Conservation (phyloP, 2,888 invertebrate genomes). For the Steromphala cineraria region DNA sequence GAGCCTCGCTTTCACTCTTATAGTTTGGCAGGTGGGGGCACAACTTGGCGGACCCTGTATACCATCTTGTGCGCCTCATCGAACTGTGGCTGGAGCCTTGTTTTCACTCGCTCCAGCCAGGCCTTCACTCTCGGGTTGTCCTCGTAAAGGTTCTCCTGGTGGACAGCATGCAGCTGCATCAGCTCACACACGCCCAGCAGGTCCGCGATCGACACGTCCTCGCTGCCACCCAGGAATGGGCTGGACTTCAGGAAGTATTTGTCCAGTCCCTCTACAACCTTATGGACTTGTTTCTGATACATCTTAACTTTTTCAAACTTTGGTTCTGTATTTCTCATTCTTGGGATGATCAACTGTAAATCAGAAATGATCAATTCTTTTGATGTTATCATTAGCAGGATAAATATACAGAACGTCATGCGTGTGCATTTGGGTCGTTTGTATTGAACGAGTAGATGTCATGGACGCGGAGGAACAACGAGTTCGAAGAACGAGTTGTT, state of each 20-base stretch:
- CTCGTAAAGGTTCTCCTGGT: slow-evolving; percentile 58
- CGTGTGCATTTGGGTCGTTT: too few relatives aligned
- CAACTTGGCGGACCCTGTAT: slow-evolving; percentile 46
- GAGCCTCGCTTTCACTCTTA: slow-evolving; percentile 57
- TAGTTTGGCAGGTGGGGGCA: slow-evolving; percentile 17
- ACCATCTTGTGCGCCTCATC: slow-evolving; percentile 61
- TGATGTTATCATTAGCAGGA: too few relatives aligned
- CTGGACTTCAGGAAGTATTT: slow-evolving; percentile 61
- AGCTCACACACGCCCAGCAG: slow-evolving; percentile 69
- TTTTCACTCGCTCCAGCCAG: slow-evolving; percentile 66
- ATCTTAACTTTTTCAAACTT: slow-evolving; percentile 54
- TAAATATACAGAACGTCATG: too few relatives aligned
- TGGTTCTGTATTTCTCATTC: slow-evolving; percentile 52
- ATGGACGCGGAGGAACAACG: too few relatives aligned
- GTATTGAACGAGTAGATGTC: too few relatives aligned
- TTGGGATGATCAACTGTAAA: slow-evolving; percentile 65
- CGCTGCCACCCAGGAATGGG: slow-evolving; percentile 61
- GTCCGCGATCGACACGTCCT: slow-evolving; percentile 71
- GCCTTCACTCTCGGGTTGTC: slow-evolving; percentile 56
- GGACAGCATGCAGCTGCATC: slow-evolving; percentile 63
- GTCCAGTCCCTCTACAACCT: slow-evolving; percentile 54
- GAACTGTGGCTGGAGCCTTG: slow-evolving; percentile 55
- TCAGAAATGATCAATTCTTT: too few relatives aligned
- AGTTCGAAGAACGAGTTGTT: too few relatives aligned
- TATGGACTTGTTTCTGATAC: slow-evolving; percentile 43